phyloP scores from a whole-genome alignment of 2,888 invertebrate genomes.

The Electrophaes corylata region DNA sequence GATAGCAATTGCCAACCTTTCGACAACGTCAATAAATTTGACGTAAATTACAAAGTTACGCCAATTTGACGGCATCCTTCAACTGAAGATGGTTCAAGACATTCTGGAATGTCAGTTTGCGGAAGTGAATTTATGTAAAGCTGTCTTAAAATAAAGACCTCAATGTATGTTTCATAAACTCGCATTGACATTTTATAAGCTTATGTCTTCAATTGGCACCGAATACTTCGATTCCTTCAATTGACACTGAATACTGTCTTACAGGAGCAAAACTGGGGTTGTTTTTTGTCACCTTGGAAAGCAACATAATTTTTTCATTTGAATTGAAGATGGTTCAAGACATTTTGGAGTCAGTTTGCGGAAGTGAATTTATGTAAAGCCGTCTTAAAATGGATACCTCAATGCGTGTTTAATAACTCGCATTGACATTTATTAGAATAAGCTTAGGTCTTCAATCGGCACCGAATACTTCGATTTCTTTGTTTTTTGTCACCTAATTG shows the following conservation, averaged over 20 bases:
- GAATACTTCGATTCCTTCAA: too few species aligned
- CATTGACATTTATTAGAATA: too few species aligned
- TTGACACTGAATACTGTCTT: background rate
- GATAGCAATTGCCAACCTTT: slow-evolving; percentile 8
- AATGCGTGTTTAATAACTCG: too few species aligned
- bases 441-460: too few species aligned
- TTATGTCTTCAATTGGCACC: too few species aligned
- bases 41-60: slow-evolving; percentile 32
- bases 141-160: background rate
- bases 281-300: too few species aligned
- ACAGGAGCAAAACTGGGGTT: too few species aligned
- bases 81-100: slow-evolving; percentile 7
- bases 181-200: background rate
- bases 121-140: slow-evolving; percentile 5
- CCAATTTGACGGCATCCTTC: slow-evolving; percentile 29
- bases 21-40: slow-evolving; percentile 17
- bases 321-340: slow-evolving; percentile 8
- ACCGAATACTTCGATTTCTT: too few species aligned
- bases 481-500: too few species aligned
- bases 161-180: background rate
- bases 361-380: slow-evolving; percentile 7
- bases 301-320: too few species aligned
- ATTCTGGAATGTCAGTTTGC: slow-evolving; percentile 11
- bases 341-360: slow-evolving; percentile 11
- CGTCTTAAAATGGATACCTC: background rate